Evolutionary conservation across 92 coral and sea anemone genomes (phyloP).

Genomic region (Pocillopora meandrina): DNA sequence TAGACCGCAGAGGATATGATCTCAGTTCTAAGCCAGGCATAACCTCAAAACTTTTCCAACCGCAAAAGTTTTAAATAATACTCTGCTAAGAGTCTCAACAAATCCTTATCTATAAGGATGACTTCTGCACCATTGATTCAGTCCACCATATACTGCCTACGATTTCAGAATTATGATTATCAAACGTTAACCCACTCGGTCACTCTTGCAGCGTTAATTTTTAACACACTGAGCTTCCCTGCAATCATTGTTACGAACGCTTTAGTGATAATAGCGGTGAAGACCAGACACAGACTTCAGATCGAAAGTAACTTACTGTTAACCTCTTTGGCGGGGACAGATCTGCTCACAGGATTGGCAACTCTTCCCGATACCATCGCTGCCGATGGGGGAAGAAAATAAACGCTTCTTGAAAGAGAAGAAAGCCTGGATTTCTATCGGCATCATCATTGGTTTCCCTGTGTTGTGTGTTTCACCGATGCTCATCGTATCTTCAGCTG

Average conservation of each 20-base stretch:
- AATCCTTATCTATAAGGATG: no score
- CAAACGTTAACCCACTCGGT: background rate
- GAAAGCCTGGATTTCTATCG: background rate
- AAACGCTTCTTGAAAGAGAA: background rate
- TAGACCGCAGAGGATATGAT: no score
- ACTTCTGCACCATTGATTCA: no score
- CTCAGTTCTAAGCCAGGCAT: no score
- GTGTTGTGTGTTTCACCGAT: background rate
- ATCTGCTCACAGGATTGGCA: background rate
- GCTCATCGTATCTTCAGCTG: background rate
- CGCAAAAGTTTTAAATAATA: no score
- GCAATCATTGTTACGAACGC: background rate
- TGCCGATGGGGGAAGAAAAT: background rate
- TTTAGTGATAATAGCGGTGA: slow-evolving; percentile 15
- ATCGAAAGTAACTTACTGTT: slow-evolving; percentile 3
- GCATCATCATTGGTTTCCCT: background rate
- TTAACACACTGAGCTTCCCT: slow-evolving; percentile 8
- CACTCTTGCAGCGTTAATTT: background rate
- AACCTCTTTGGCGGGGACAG: slow-evolving; percentile 24
- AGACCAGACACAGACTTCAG: slow-evolving; percentile 10
- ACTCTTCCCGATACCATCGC: background rate
- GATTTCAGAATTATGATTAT: background rate
- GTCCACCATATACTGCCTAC: slow-evolving; percentile 10
- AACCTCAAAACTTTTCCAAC: no score
- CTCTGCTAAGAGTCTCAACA: no score